A percentile compares a stretch with the other conserved stretches of the same genome.
These are phyloP conservation scores for Metopia argyrocephala DNA, from an alignment of 2,888 invertebrate genomes.

Conservation along the genomic window DNA sequence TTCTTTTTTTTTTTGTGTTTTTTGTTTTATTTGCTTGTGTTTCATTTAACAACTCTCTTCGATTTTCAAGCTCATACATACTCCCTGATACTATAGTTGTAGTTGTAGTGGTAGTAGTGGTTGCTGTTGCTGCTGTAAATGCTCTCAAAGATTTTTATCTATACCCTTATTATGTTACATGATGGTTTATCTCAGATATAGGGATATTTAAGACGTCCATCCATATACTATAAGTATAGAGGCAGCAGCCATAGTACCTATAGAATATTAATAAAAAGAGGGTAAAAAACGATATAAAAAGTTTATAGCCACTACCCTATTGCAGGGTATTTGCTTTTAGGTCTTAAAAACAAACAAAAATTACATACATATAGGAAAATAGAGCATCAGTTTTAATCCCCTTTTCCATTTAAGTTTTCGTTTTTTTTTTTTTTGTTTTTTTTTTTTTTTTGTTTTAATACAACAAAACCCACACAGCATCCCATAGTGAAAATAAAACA, in stretches of 20 bases:
- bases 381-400: not conserved
- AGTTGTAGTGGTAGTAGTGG: not conserved
- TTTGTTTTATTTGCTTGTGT: not conserved
- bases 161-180: conserved; percentile 52
- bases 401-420: conserved; percentile 9
- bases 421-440: not conserved
- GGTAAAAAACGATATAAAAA: too few species aligned
- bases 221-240: too few species aligned
- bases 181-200: conserved; percentile 32
- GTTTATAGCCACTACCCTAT: conserved; percentile 41
- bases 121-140: not conserved
- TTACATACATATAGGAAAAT: not conserved
- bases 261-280: too few species aligned
- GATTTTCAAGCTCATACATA: not conserved
- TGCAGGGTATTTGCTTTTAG: not conserved
- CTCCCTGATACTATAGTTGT: not conserved
- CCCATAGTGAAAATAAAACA: not conserved
- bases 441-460: not conserved
- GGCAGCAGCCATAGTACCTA: too few species aligned
- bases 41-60: not conserved
- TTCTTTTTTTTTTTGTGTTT: not conserved
- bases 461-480: conserved; percentile 20
- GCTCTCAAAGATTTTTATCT: conserved; percentile 59
- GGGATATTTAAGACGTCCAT: conserved; percentile 26
- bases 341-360: not conserved